Percentiles rank a stretch among this genome's conserved stretches.
phyloP scores from a whole-genome alignment of 1,140 invertebrate species.

The Glossosoma conforme region DNA sequence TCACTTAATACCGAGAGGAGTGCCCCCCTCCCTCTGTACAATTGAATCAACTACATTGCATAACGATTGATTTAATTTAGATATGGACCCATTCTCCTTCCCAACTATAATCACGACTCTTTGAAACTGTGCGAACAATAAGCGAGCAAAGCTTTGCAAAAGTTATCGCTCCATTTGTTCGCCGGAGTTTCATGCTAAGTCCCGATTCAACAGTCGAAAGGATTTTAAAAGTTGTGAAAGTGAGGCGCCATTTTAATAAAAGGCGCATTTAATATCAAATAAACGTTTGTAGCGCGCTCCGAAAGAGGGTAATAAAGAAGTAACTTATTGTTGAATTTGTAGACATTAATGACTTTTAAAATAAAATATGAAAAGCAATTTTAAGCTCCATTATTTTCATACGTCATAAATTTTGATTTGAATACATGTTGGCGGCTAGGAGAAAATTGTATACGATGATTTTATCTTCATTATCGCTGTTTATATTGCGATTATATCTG shows the following conservation, averaged over 20 bases:
- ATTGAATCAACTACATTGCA: no score
- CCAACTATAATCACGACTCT: no score
- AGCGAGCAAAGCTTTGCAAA: constrained; percentile 9
- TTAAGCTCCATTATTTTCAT: constrained; percentile 8
- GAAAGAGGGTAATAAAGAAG: constrained; percentile 19
- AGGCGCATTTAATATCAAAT: constrained; percentile 9
- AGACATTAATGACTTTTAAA: constrained; percentile 26
- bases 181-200: constrained; percentile 13
- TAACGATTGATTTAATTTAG: neutral
- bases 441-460: no score
- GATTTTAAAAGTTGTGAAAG: constrained; percentile 17
- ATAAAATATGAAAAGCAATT: constrained; percentile 24
- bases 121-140: constrained; percentile 12
- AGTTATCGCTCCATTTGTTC: constrained; percentile 16
- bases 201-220: constrained; percentile 18
- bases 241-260: constrained; percentile 14
- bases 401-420: constrained; percentile 12
- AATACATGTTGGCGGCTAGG: no score
- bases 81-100: no score
- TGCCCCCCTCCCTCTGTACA: no score
- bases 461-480: no score
- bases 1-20: no score
- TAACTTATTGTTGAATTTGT: constrained; percentile 23
- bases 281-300: constrained; percentile 8
- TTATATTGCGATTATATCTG: no score